A percentile compares a stretch with the other conserved stretches of the same genome.
phyloP scores from a whole-genome alignment of 2,797 vertebrate species.

The Enteromius afrohamiltoni region DNA sequence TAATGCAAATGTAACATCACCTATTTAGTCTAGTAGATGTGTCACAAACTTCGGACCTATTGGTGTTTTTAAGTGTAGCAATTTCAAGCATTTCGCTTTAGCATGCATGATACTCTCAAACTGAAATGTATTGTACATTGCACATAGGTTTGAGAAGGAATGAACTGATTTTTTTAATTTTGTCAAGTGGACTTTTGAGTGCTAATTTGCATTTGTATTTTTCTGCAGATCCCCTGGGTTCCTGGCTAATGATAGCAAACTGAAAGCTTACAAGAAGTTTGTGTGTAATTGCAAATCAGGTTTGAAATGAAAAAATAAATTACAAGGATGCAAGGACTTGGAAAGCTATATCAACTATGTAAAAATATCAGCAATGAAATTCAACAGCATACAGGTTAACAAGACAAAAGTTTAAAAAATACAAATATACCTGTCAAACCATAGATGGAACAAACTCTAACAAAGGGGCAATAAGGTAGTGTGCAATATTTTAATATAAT shows the following conservation, averaged over 20 bases:
- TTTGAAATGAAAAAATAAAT: background rate
- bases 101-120: background rate
- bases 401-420: background rate
- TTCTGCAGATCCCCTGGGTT: slow-evolving; percentile 5
- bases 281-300: slow-evolving; percentile 3
- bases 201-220: slow-evolving; percentile 2
- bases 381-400: background rate
- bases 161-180: background rate
- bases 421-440: background rate
- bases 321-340: background rate
- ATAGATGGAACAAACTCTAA: background rate
- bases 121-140: background rate
- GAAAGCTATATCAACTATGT: background rate
- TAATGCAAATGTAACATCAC: background rate
- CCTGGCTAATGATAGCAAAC: background rate
- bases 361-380: background rate
- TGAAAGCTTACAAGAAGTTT: background rate
- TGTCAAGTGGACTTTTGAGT: background rate
- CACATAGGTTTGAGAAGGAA: background rate
- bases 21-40: slow-evolving; percentile 2
- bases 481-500: background rate
- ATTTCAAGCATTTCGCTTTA: background rate
- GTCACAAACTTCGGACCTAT: background rate
- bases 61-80: background rate
- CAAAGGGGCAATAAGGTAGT: background rate